Evolutionary conservation across 53 echinoderm and acorn worm species (phyloP).

Genomic region (Paracentrotus lividus): DNA sequence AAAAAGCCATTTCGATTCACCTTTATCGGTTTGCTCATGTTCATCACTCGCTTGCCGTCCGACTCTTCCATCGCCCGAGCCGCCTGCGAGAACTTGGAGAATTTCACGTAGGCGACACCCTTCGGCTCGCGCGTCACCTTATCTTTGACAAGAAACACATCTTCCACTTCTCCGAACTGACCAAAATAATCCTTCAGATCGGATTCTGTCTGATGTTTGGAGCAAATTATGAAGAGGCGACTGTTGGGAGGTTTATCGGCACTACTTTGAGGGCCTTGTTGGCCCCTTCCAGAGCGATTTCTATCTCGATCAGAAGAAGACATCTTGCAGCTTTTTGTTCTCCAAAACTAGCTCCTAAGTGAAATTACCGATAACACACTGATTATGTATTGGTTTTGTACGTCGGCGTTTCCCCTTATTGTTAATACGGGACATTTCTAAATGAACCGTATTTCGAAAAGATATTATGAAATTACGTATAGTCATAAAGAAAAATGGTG

Average conservation of each 20-base stretch:
- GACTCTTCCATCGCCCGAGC: constrained; percentile 88
- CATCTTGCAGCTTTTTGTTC: neutral
- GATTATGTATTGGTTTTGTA: neutral
- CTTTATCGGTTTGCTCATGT: constrained; percentile 83
- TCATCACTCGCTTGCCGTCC: constrained; percentile 85
- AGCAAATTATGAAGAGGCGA: constrained; percentile 91
- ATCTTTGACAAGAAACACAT: constrained; percentile 92
- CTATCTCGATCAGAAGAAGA: constrained; percentile 54
- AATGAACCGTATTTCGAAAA: no score
- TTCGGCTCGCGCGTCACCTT: constrained; percentile 89
- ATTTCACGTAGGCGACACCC: constrained; percentile 93
- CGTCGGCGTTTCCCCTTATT: neutral
- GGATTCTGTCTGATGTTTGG: constrained; percentile 86
- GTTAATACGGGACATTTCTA: neutral
- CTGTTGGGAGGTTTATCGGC: constrained; percentile 70
- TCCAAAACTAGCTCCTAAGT: neutral
- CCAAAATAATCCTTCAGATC: constrained; percentile 86
- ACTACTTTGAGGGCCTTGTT: constrained; percentile 25
- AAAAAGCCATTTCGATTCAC: no score
- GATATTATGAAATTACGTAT: neutral
- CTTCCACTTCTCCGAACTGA: constrained; percentile 86
- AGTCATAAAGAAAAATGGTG: neutral
- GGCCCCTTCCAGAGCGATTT: constrained; percentile 63
- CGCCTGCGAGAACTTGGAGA: constrained; percentile 88
- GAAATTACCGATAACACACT: neutral